These are phyloP conservation scores for Phylloscopus trochilus DNA, from an alignment of 2,113 vertebrate genomes.

Conservation along the genomic window DNA sequence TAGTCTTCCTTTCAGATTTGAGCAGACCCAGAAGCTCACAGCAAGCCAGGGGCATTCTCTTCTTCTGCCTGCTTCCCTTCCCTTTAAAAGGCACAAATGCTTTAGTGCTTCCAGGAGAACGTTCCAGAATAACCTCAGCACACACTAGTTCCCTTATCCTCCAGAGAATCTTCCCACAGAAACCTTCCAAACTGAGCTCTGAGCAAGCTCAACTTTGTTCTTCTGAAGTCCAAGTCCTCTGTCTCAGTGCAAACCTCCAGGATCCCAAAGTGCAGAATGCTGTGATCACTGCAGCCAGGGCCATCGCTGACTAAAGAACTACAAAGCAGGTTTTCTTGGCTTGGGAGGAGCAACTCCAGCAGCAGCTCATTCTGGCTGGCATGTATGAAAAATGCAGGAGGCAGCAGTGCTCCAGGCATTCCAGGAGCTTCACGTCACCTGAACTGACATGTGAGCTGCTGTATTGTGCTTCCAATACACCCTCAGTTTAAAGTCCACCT, in stretches of 20 bases:
- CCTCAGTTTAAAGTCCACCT: not conserved
- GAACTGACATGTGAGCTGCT: not conserved
- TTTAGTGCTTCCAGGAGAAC: not conserved
- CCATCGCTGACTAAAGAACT: no score
- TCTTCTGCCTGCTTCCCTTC: not conserved
- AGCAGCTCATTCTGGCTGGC: not conserved
- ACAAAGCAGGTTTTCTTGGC: not conserved
- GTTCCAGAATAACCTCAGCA: not conserved
- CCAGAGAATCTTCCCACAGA: not conserved
- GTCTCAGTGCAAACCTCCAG: no score
- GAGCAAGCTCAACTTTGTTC: not conserved
- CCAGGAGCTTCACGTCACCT: not conserved
- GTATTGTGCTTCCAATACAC: not conserved
- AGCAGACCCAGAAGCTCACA: not conserved
- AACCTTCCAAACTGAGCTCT: not conserved
- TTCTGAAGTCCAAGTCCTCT: not conserved
- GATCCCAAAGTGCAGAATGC: not conserved
- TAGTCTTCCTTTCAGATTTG: not conserved
- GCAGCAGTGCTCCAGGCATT: not conserved
- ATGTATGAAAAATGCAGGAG: not conserved
- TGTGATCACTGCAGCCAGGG: not conserved
- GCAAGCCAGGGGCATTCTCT: not conserved
- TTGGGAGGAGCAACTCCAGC: not conserved
- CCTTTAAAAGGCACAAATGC: not conserved
- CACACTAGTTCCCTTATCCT: not conserved